Conservation (phyloP, 2,113 vertebrate genomes). For the Protobothrops flavoviridis region DNA sequence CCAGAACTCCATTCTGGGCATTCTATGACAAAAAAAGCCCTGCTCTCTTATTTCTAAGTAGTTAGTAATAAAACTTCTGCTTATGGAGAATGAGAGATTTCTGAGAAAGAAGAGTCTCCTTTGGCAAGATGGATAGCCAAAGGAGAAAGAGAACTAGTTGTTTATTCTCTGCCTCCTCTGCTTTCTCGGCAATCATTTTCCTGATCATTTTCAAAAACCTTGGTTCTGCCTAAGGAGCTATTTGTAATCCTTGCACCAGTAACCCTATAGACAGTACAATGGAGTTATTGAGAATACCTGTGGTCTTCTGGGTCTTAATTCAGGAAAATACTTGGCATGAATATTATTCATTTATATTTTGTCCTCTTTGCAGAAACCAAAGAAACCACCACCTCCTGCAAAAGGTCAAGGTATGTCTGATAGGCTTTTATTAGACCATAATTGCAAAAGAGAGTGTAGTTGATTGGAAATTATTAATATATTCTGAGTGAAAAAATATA, state of each 20-base stretch:
- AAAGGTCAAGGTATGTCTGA: slow-evolving; percentile 76
- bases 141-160: neutral
- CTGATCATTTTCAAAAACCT: neutral
- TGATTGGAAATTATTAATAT: neutral
- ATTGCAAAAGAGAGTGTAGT: neutral
- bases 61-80: neutral
- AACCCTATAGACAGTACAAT: neutral
- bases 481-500: neutral
- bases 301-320: neutral
- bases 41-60: neutral
- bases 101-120: neutral
- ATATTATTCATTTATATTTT: neutral
- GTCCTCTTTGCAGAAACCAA: slow-evolving; percentile 78
- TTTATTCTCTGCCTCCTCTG: neutral
- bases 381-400: slow-evolving; percentile 81
- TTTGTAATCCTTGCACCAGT: neutral
- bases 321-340: neutral
- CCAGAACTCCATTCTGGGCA: too few relatives aligned
- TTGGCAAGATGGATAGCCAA: neutral
- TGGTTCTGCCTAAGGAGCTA: too few relatives aligned
- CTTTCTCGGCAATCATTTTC: neutral
- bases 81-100: neutral
- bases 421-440: neutral
- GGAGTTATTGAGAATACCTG: neutral
- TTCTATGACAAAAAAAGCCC: too few relatives aligned